Evolutionary conservation across 2,113 vertebrate species (phyloP), one percentile per base, ranked within the genome.

Genomic region (Ahaetulla prasina): DNA sequence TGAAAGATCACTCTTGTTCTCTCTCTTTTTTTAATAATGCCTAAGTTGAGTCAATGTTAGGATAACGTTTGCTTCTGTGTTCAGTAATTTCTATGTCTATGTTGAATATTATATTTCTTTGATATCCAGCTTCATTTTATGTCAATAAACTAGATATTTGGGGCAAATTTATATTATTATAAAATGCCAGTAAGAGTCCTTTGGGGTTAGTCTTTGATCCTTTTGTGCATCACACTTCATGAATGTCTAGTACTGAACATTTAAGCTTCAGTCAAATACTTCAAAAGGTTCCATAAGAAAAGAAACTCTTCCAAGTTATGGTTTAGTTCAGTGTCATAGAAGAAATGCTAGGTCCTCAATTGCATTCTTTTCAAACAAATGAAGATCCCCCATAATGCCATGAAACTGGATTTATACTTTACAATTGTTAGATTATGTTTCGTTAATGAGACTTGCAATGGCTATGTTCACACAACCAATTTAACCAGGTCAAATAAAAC

Each of bases 181-280:
- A 50, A 45, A 63, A 54, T 52, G 47, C 60, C 22, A 39, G 35
- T 9, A 57, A 60, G 12, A 22, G 5, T 60, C n/a, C 22, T 86
- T 88, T 47, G 2, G 0, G 8, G 14, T 9, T n/a, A 2, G 0
- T 2, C 55, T 52, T 88, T 52, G 4, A 9, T 39, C 39, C 35
- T 84, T 43, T n/a, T 85, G 16, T 27, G 35, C 45, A 53, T 27
- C 35, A 55, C 39, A 55, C 8, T 52, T 35, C 47, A 90, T 90
- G 27, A 45, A 27, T 85, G 11, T 84, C 39, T 90, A 90, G 23
- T 22, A 25, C 39, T 90, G 63, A 53, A 53, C 49, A 80, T 39
- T 54, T 88, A 88, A 88, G n/a, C n/a, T 53, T 60, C 35, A 49
- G n/a, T 74, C 89, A 35, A 50, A 90, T 8, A 14, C 30, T 74